These are phyloP conservation scores for Drosophila ambigua DNA, from an alignment of 1,140 invertebrate genomes.

Conservation along the genomic window DNA sequence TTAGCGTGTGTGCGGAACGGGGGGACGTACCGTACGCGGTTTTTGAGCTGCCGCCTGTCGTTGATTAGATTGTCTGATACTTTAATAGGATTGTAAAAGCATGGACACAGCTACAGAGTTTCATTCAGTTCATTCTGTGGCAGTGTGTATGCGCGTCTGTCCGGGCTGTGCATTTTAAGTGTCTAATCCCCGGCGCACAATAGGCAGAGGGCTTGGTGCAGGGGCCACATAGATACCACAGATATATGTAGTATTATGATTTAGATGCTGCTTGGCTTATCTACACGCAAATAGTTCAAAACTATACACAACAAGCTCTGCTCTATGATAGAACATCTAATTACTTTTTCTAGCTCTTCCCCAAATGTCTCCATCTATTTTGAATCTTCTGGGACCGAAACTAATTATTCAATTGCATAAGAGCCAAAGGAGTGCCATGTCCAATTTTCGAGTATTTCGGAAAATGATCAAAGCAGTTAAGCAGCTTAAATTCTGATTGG, in stretches of 20 bases:
- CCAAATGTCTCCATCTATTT: conserved; percentile 8
- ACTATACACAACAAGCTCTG: no score
- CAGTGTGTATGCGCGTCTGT: not conserved
- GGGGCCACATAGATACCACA: no score
- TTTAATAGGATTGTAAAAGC: conserved; percentile 79
- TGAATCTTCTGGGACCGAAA: conserved; percentile 3
- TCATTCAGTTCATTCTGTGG: conserved; percentile 8
- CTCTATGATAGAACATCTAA: not conserved
- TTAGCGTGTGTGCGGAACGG: conserved; percentile 66
- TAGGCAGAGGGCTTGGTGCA: no score
- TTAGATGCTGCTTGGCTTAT: no score
- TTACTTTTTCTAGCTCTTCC: not conserved
- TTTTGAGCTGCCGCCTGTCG: conserved; percentile 71
- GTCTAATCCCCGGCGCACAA: conserved; percentile 5
- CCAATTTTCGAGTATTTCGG: conserved; percentile 12
- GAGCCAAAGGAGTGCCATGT: conserved; percentile 17
- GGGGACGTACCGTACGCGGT: conserved; percentile 38
- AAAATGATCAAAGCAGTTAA: conserved; percentile 45
- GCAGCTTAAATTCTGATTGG: conserved; percentile 49
- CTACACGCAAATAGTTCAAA: not conserved
- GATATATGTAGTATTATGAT: no score
- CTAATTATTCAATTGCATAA: conserved; percentile 39
- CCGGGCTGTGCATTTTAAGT: conserved; percentile 26
- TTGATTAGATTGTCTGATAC: conserved; percentile 82
- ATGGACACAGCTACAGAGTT: conserved; percentile 23